Base-by-base conservation (phyloP, 2,113 vertebrate species). In the Corythoichthys intestinalis region DNA sequence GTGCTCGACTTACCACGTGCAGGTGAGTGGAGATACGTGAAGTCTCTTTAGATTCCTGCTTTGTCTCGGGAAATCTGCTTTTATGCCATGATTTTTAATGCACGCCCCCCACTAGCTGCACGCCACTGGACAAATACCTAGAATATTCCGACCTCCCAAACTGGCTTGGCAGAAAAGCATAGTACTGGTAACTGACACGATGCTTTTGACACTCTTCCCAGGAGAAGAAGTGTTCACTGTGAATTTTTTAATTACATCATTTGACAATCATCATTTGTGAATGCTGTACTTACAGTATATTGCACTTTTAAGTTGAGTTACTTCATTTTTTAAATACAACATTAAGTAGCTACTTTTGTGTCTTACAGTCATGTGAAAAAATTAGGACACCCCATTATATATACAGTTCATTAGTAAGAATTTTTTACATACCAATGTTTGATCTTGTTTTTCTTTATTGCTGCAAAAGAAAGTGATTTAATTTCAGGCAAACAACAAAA, bases 121-220 rank as follows among this genome's bases (percentile, higher is more conserved):
- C 17, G n/a, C 10, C 10, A 62, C 4, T 62, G 41, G 41, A 62
- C 39, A 63, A 41, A 63, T 63, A 46, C 60, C 28, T 14, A 28
- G n/a, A 63, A n/a, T 63, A 28, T 46, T 63, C n/a, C 60, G 44
- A 63, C 60, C 41, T 28, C 39, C 39, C 60, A 63, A 63, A 63
- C 60, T 63, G 60, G 60, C 17, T 63, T 6, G 4, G 10, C 41
- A 63, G 44, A 12, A 39, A 15, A 8, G 4, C 17, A 60, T 41
- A 12, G 41, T 28, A 28, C 20, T 28, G 20, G 8, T 62, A 62
- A 46, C 4, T 63, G 17, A 46, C 41, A 15, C 28, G 2, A 28
- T 7, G 20, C 20, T 28, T 28, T 1, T 28, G 20, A 28, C 20
- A 28, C 0, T 28, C 20, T 28, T 28, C 20, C 20, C 20, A 46